Evolutionary conservation across 1,140 invertebrate species (phyloP).

Genomic region (Kradibia gibbosae): DNA sequence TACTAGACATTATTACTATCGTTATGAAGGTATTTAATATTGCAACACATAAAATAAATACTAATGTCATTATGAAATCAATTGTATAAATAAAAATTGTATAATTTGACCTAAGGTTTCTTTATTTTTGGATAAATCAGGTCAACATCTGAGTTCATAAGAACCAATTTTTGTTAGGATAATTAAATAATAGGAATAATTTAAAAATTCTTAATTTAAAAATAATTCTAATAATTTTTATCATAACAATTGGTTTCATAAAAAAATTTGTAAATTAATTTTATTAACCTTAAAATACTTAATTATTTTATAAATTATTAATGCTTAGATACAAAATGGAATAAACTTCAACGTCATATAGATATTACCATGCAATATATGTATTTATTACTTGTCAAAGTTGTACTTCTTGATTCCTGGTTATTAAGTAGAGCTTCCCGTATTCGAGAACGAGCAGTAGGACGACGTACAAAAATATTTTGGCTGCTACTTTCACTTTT

Average conservation of each 20-base stretch:
- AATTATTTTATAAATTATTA: no score
- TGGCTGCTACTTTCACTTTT: conserved; percentile 63
- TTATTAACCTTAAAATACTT: no score
- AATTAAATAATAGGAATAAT: no score
- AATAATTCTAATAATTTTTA: no score
- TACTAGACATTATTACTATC: conserved; percentile 57
- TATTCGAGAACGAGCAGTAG: conserved; percentile 55
- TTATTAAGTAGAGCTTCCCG: conserved; percentile 61
- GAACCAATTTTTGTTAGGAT: no score
- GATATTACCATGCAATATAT: conserved; percentile 57
- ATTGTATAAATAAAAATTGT: not conserved
- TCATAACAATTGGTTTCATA: no score
- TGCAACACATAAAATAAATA: conserved; percentile 20
- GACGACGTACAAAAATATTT: conserved; percentile 57
- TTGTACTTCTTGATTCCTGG: conserved; percentile 66
- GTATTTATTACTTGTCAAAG: conserved; percentile 62
- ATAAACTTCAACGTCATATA: conserved; percentile 52
- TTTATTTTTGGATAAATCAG: no score
- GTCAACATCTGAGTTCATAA: no score
- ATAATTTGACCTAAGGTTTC: no score
- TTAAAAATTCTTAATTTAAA: no score
- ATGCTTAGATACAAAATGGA: conserved; percentile 62
- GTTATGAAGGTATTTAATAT: conserved; percentile 56
- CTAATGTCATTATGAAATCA: not conserved
- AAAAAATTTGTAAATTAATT: no score